Conservation (phyloP, 2,888 invertebrate species). For the Erynnis tages region DNA sequence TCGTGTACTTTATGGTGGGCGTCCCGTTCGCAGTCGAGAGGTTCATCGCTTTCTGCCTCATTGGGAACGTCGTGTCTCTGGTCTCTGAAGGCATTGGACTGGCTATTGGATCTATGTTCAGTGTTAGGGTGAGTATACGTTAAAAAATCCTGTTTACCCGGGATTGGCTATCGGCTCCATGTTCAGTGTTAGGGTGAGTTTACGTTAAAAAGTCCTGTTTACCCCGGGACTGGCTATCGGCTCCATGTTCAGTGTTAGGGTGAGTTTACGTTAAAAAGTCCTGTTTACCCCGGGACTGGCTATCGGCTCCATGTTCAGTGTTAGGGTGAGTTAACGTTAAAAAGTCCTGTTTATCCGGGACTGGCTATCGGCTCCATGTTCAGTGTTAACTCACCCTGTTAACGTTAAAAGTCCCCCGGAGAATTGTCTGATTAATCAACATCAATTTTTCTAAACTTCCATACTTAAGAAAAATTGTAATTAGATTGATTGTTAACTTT, state of each 20-base stretch:
- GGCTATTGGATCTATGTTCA: conserved; percentile 87
- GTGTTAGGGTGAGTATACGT: conserved; percentile 83
- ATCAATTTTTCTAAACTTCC: too few relatives aligned
- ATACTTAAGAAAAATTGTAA: too few relatives aligned
- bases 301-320: conserved; percentile 86
- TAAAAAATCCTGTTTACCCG: background rate
- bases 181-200: too few relatives aligned
- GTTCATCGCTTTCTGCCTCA: conserved; percentile 84
- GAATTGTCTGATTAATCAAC: too few relatives aligned
- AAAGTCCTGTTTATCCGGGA: background rate
- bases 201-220: too few relatives aligned
- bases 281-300: conserved; percentile 83
- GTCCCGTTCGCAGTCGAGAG: conserved; percentile 84
- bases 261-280: conserved; percentile 58
- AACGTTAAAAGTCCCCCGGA: too few relatives aligned
- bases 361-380: too few relatives aligned
- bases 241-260: conserved; percentile 84
- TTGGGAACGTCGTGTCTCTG: conserved; percentile 86
- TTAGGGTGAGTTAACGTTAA: conserved; percentile 81
- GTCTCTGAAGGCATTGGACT: conserved; percentile 90
- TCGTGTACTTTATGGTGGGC: conserved; percentile 85
- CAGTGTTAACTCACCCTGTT: too few relatives aligned
- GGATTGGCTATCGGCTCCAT: background rate
- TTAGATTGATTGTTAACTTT: too few relatives aligned
- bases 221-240: conserved; percentile 91